Evolutionary conservation across 2,113 vertebrate species (phyloP), one percentile per base, ranked within the genome.

Genomic region (Vireo altiloquus): DNA sequence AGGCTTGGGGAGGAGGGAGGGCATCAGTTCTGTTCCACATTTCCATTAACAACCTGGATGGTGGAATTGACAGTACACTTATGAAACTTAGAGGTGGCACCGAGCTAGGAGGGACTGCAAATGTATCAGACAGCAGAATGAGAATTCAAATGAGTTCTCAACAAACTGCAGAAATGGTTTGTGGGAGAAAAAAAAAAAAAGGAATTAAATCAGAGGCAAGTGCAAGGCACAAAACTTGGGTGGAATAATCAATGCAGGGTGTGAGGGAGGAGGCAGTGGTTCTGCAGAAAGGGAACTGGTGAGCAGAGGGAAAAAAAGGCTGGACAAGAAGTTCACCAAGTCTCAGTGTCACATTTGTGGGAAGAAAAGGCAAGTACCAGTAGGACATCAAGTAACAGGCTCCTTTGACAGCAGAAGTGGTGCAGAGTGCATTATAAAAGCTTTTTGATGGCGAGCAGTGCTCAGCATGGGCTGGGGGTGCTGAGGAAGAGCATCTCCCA

Each of bases 71-170:
- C 53, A 82, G 70, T 2, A 2, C 1, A 7, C 59, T 86, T 74
- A 39, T n/a, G 87, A 77, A 70, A 71, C 66, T 66, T 10, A 39
- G 72, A 87, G 77, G 78, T 56, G 71, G 60, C 76, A 92, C 42
- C 1, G 10, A 50, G 89, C 76, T 93, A 28, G 80, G 33, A 87
- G 76, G 23, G 47, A 81, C 79, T 92, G 86, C 68, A 89, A 87
- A 92, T 90, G 50, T 42, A 6, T 28, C 87, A 89, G 71, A 5
- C 75, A 89, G 25, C 68, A 81, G 56, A 75, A 42, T 31, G 72
- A 56, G 86, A 95, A 90, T 84, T 93, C 89, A 89, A 84, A 93
- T 89, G 68, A 89, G 76, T 35, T 83, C 39, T 83, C 39, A 70
- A 39, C 42, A 89, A 63, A 87, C 64, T 70, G 52, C 71, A 81